Evolutionary conservation across 1,140 invertebrate species (phyloP), one percentile per base, ranked within the genome.

Genomic region (Copidosoma floridanum): DNA sequence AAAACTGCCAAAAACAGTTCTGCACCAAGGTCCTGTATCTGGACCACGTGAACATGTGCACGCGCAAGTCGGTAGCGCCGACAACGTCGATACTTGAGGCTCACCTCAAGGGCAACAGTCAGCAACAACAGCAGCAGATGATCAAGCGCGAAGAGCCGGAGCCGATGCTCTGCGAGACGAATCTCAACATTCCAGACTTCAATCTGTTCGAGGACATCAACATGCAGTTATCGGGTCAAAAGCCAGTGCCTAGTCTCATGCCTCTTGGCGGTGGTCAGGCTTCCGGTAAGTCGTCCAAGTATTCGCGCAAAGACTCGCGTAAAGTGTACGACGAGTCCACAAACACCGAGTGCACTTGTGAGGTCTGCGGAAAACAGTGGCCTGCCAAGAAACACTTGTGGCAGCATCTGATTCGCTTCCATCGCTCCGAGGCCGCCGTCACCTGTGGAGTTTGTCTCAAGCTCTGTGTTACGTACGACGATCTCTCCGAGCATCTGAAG

Each of bases 331-430:
- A 81, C 16, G 79, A 81, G 52, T 77, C 73, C 10, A 79, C 76
- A 0, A 80, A 81, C 37, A 80, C 79, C 3, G 78, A 78, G 12
- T 81, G 79, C 40, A 72, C 75, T 0, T 86, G 85, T 61, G 83
- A 85, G 54, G 82, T 85, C 1, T 86, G 85, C 58, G 80, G 80
- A 1, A 86, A 86, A 68, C 81, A 79, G 18, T 86, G 84, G 84
- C 83, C 84, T 0, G 83, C 82, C 0, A 85, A 85, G 59, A 85
- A 85, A 63, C 84, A 85, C 62, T 68, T 85, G 0, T 86, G 85
- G 85, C 85, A 86, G 65, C 85, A 86, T 67, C 71, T 86, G 20
- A 86, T 86, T 27, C 71, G 85, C 8, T 85, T 84, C 63, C 85
- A 86, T 68, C 78, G 82, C 26, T 69, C 74, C 2, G 82, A 83